These are phyloP conservation scores for Ichneumon xanthorius DNA, from an alignment of 2,888 invertebrate genomes.

Conservation along the genomic window DNA sequence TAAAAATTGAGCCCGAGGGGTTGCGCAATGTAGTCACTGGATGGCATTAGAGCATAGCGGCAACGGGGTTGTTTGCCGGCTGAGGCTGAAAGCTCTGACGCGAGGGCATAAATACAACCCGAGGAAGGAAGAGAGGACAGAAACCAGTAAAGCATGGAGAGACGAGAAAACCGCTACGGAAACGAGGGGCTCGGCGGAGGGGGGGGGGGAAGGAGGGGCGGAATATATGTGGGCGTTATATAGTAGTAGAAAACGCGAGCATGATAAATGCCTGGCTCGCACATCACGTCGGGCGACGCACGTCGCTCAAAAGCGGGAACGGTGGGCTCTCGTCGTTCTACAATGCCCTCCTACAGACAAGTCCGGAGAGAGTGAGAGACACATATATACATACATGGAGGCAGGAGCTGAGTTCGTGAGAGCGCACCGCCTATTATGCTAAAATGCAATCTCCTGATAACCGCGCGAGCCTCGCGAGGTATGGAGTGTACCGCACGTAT, in stretches of 20 bases:
- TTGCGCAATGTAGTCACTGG: constrained; percentile 26
- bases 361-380: background rate
- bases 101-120: constrained; percentile 37
- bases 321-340: constrained; percentile 1
- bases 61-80: constrained; percentile 19
- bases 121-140: constrained; percentile 34
- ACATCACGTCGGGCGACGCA: constrained; percentile 72
- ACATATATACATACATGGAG: background rate
- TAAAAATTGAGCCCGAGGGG: constrained; percentile 27
- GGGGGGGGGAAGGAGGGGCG: background rate
- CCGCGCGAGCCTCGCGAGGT: constrained; percentile 58
- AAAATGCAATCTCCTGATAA: constrained; percentile 81
- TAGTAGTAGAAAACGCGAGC: constrained; percentile 70
- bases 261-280: constrained; percentile 77
- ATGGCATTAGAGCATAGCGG: background rate
- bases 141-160: constrained; percentile 15
- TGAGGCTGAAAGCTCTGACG: constrained; percentile 24
- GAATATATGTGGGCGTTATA: background rate
- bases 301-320: constrained; percentile 73
- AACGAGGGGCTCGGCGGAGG: background rate
- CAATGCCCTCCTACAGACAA: background rate
- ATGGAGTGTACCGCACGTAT: constrained; percentile 39
- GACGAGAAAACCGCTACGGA: constrained; percentile 22
- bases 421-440: constrained; percentile 76
- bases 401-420: constrained; percentile 68